Evolutionary conservation across 2,888 invertebrate genomes (phyloP).

Genomic region (Chymomyza fuscimana): DNA sequence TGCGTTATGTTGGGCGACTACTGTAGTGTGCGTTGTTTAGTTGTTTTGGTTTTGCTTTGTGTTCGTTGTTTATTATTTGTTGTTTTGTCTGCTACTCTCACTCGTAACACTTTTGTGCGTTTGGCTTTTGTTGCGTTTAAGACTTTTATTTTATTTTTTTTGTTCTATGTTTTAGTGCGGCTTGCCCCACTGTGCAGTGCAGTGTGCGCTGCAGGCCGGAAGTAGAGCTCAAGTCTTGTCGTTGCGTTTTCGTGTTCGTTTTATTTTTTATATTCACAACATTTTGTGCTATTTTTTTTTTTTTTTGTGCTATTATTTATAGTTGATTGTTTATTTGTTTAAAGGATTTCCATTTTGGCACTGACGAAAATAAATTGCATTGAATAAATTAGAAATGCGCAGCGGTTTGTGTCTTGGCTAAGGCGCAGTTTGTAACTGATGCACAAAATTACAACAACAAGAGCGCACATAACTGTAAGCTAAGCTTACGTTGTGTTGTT

Average conservation of each 20-base stretch:
- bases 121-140: conserved; percentile 14
- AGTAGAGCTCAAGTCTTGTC: conserved; percentile 35
- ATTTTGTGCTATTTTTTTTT: conserved; percentile 54
- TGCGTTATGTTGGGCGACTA: neutral
- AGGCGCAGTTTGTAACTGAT: neutral
- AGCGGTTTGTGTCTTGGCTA: neutral
- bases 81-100: neutral
- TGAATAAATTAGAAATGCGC: neutral
- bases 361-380: conserved; percentile 33
- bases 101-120: conserved; percentile 35
- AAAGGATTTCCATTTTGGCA: conserved; percentile 68
- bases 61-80: neutral
- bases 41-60: conserved; percentile 14
- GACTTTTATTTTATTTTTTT: conserved; percentile 11
- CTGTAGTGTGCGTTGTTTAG: conserved; percentile 1
- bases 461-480: neutral
- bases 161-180: conserved; percentile 32
- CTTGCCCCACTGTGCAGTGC: conserved; percentile 60
- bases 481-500: neutral
- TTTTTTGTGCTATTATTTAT: conserved; percentile 28
- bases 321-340: conserved; percentile 29
- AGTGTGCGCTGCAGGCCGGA: conserved; percentile 5
- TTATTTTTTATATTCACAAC: conserved; percentile 42
- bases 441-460: neutral
- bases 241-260: conserved; percentile 6